Base-by-base conservation (phyloP, 2,797 vertebrate genomes). In the Bovichtus variegatus region DNA sequence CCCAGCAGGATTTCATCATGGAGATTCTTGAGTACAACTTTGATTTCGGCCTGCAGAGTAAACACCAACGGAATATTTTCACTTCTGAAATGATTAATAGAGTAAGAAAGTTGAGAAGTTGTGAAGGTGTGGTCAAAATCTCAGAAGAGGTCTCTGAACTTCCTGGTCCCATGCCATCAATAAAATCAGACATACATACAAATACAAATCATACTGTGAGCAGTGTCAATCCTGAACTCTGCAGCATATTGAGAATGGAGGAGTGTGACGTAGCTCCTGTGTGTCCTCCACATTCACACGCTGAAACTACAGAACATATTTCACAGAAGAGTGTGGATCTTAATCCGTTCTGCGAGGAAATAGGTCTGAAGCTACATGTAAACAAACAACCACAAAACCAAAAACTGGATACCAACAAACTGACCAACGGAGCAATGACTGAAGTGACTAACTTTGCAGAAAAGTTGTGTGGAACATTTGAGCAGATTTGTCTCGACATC, bases 1-100 rank as follows among this genome's bases (percentile, higher is more conserved):
- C 84, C 27, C 81, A 76, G 21, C 54, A 72, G 40, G 27, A 81
- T 23, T 81, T 83, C 34, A 66, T 86, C 16, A 62, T 81, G 74
- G 81, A 83, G 59, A 83, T 86, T 78, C 78, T 78, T 31, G 67
- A 86, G 41, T 43, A 78, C 25, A 83, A 83, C 67, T 83, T 76
- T 78, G 59, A 86, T 41, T 25, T 83, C 0, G 1, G 34, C n/a
- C 38, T 75, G 9, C 34, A 60, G 57, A 78, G 15, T 46, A 10
- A 65, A 19, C 4, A 36, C 7, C 53, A 78, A 2, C 75, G 34
- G 29, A n/a, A 71, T 43, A 7, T 16, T 2, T 74, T 83, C 40
- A 19, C 43, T 1, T 40, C n/a, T 51, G 53, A 86, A 71, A 6
- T 83, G 0, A 80, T 83, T 70, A 75, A 16, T 1, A 50, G 36